Conservation (phyloP, 2,888 invertebrate genomes). For the Drosophila antonietae region DNA sequence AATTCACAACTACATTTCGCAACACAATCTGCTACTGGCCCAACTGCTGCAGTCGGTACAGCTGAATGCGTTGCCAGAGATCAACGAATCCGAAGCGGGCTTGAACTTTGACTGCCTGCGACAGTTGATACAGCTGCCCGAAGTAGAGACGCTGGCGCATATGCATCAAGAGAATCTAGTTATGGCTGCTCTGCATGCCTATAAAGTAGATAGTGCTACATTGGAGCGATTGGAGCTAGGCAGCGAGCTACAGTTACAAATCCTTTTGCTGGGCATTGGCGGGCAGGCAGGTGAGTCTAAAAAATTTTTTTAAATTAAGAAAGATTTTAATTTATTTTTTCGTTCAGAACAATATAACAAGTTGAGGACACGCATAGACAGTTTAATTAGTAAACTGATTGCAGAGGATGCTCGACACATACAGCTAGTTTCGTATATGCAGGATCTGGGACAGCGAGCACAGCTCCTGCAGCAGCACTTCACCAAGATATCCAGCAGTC, state of each 20-base stretch:
- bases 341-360: slow-evolving; percentile 39
- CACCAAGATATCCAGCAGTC: slow-evolving; percentile 80
- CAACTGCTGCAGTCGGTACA: slow-evolving; percentile 78
- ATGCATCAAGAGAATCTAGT: slow-evolving; percentile 71
- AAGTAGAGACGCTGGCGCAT: slow-evolving; percentile 59
- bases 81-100: slow-evolving; percentile 10
- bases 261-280: slow-evolving; percentile 62
- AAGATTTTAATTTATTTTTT: neutral
- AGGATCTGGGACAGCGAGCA: slow-evolving; percentile 74
- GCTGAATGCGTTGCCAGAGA: slow-evolving; percentile 26
- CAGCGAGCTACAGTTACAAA: slow-evolving; percentile 56
- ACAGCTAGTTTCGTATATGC: slow-evolving; percentile 70
- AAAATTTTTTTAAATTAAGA: neutral
- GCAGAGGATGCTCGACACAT: slow-evolving; percentile 74
- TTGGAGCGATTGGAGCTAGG: slow-evolving; percentile 54
- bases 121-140: slow-evolving; percentile 66
- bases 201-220: slow-evolving; percentile 64
- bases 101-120: slow-evolving; percentile 70
- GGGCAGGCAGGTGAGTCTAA: slow-evolving; percentile 62
- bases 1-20: slow-evolving; percentile 81
- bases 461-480: slow-evolving; percentile 79
- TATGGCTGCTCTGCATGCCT: slow-evolving; percentile 75
- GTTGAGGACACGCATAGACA: slow-evolving; percentile 59
- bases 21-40: slow-evolving; percentile 80
- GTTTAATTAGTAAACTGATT: slow-evolving; percentile 70